Conservation (phyloP, 2,888 invertebrate species). For the Metalampra italica region DNA sequence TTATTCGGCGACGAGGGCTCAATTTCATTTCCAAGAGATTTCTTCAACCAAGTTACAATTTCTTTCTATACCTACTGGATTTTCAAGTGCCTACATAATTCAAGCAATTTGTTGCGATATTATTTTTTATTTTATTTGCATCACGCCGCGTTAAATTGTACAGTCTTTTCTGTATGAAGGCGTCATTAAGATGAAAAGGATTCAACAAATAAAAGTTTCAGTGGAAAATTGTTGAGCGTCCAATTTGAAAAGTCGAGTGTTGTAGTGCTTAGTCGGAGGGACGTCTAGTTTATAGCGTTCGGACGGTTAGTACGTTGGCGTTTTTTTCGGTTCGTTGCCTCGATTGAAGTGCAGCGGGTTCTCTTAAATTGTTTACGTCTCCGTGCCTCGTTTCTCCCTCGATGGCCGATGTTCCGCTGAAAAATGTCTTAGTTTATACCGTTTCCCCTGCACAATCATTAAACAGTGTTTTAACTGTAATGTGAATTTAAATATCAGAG, state of each 20-base stretch:
- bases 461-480: slow-evolving; percentile 16
- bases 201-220: slow-evolving; percentile 23
- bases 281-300: slow-evolving; percentile 37
- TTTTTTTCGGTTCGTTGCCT: slow-evolving; percentile 55
- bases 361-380: slow-evolving; percentile 62
- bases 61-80: not conserved
- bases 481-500: slow-evolving; percentile 8
- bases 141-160: slow-evolving; percentile 34
- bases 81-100: not conserved
- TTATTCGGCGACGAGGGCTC: slow-evolving; percentile 5
- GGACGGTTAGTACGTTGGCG: slow-evolving; percentile 37
- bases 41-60: not conserved
- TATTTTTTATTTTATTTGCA: slow-evolving; percentile 30
- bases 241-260: slow-evolving; percentile 35
- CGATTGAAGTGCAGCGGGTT: slow-evolving; percentile 47
- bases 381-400: slow-evolving; percentile 34
- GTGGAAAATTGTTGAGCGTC: slow-evolving; percentile 27
- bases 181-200: slow-evolving; percentile 33
- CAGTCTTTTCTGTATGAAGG: slow-evolving; percentile 30
- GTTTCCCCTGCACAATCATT: slow-evolving; percentile 25
- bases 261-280: slow-evolving; percentile 22
- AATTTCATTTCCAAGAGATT: slow-evolving; percentile 7
- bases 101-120: not conserved
- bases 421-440: slow-evolving; percentile 27
- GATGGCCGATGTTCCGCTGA: slow-evolving; percentile 21